Percentiles rank a stretch among this genome's conserved stretches.
These are phyloP conservation scores for Ahaetulla prasina DNA, from an alignment of 2,113 vertebrate genomes.

Conservation along the genomic window DNA sequence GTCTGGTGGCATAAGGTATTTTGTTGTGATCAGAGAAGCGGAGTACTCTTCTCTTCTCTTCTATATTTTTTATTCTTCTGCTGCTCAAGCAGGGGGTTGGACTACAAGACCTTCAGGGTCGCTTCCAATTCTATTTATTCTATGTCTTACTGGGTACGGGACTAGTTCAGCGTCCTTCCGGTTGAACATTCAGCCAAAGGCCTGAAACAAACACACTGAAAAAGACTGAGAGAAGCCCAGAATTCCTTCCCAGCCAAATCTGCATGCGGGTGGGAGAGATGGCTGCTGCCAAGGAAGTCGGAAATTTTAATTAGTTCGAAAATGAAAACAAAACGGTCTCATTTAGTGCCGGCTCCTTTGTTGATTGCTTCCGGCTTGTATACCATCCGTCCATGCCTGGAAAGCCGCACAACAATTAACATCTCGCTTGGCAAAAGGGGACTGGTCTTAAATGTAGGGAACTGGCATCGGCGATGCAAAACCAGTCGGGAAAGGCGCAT, in stretches of 20 bases:
- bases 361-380: neutral
- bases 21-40: too few relatives aligned
- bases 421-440: neutral
- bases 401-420: neutral
- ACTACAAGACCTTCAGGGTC: too few relatives aligned
- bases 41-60: too few relatives aligned
- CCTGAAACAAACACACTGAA: neutral
- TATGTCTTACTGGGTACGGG: neutral
- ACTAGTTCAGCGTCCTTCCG: neutral
- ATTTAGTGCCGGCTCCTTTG: neutral
- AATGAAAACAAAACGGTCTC: constrained; percentile 11
- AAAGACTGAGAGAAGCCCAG: too few relatives aligned
- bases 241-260: neutral
- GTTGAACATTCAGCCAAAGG: neutral
- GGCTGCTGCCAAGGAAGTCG: neutral
- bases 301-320: constrained; percentile 5
- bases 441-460: neutral
- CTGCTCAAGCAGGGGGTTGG: too few relatives aligned
- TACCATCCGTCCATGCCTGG: neutral
- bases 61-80: too few relatives aligned
- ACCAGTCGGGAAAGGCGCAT: neutral
- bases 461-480: neutral
- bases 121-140: neutral
- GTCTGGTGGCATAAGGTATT: too few relatives aligned
- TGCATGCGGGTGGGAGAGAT: neutral